A percentile compares a stretch with the other conserved stretches of the same genome.
Evolutionary conservation across 2,113 vertebrate species (phyloP).

Genomic region (Stercorarius parasiticus): DNA sequence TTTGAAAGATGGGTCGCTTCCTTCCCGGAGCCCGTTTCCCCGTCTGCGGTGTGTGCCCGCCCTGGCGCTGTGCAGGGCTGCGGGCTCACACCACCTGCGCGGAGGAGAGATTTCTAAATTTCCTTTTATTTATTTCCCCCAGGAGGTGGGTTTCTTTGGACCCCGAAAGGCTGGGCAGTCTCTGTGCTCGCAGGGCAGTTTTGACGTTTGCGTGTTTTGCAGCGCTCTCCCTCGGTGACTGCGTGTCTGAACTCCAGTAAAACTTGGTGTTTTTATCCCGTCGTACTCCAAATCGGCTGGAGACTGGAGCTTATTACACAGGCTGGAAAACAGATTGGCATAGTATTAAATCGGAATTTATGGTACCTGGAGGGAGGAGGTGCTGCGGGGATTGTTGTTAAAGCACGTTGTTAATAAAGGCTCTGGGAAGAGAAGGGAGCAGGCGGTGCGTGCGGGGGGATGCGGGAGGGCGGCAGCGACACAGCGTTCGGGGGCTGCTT

Average conservation of each 20-base stretch:
- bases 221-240: fast-evolving
- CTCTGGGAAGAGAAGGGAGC: background rate
- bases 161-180: background rate
- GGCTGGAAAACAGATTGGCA: background rate
- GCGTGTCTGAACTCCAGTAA: fast-evolving
- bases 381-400: background rate
- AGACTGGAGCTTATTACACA: background rate
- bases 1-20: background rate
- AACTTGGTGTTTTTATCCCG: background rate
- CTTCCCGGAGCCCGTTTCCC: background rate
- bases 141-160: background rate
- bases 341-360: background rate
- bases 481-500: fast-evolving
- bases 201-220: too few species aligned
- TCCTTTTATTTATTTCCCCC: too few species aligned
- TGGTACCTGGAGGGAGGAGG: background rate
- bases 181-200: background rate
- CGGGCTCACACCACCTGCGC: background rate
- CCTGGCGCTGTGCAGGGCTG: background rate
- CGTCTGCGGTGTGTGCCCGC: background rate
- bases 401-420: background rate
- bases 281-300: background rate
- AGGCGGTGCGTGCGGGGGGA: too few species aligned
- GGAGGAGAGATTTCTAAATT: background rate
- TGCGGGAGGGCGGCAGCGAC: background rate